Evolutionary conservation across 2,113 vertebrate species (phyloP), one percentile per base, ranked within the genome.

Genomic region (Motacilla alba): DNA sequence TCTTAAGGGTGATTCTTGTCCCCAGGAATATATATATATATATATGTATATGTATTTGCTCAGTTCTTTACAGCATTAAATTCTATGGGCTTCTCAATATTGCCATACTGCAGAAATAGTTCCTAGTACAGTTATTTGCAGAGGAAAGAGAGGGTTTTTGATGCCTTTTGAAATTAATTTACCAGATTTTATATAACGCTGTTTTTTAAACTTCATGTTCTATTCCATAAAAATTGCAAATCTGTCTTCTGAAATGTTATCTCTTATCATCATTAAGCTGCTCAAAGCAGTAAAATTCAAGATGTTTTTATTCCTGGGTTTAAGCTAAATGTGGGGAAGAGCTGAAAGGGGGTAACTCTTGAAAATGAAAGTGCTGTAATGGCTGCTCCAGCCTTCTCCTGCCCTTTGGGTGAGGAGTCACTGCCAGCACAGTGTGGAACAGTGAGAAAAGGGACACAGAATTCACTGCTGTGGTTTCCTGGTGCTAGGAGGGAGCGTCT

Each of bases 141-240:
- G 84, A 80, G 84, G 79, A 85, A 81, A 50, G 72, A 93, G 78
- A 83, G 79, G 22, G 5, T 1, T 7, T 62, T 77, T 90, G 89
- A 93, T 96, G 89, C 73, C 86, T 93, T 92, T 83, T 69, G 94
- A 95, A 94, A 96, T 94, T 70, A 44, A 93, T 94, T 96, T 95
- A 70, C 79, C 60, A 67, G 73, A 63, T 92, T 95, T 92, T 92
- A 83, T 81, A 59, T 72, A 63, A 35, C 8, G 0, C 83, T 82
- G 6, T 73, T 93, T 95, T 92, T 95, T 89, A 88, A 81, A 62
- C 73, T 78, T 62, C 76, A 68, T 84, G 73, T 81, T 95, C 60
- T 56, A 31, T 94, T 72, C 76, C 60, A 53, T 87, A 73, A 70
- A 92, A 94, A 90, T 50, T 59, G 70, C 60, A 75, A 88, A 86